Evolutionary conservation across 2,888 invertebrate species (phyloP).

Genomic region (Agrotis ipsilon): DNA sequence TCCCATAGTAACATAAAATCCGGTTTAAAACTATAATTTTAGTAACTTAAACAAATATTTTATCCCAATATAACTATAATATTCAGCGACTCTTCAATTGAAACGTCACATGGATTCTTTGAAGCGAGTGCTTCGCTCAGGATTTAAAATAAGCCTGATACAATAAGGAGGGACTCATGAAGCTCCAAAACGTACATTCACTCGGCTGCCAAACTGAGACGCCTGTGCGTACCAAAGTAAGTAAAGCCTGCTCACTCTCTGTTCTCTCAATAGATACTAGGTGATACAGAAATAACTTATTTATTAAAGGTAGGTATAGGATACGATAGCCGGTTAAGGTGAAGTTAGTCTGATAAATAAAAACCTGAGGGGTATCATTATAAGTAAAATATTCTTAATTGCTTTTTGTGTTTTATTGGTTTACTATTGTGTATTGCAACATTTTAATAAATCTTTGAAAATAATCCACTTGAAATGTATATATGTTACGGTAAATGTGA

Average conservation of each 20-base stretch:
- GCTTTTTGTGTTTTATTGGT: too few species aligned
- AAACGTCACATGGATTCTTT: constrained; percentile 71
- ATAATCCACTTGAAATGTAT: too few species aligned
- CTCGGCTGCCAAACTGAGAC: constrained; percentile 24
- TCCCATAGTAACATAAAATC: too few species aligned
- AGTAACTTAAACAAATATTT: neutral
- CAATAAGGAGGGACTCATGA: constrained; percentile 73
- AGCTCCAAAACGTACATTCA: constrained; percentile 64
- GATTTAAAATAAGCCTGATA: constrained; percentile 77
- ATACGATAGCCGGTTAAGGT: neutral
- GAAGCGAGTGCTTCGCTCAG: constrained; percentile 70
- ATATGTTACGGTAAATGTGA: too few species aligned
- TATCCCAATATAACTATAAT: constrained; percentile 28
- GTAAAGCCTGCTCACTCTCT: constrained; percentile 11
- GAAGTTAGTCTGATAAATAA: too few species aligned
- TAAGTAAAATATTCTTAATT: too few species aligned
- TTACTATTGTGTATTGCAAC: too few species aligned
- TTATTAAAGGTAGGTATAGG: neutral
- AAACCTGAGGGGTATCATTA: too few species aligned
- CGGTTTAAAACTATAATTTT: too few species aligned
- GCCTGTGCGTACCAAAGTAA: constrained; percentile 5
- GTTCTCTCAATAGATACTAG: constrained; percentile 11
- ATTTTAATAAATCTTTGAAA: too few species aligned
- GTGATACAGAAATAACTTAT: neutral
- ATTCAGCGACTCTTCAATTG: constrained; percentile 55